phyloP scores from a whole-genome alignment of 2,797 vertebrate species.

The Crax fasciolata region DNA sequence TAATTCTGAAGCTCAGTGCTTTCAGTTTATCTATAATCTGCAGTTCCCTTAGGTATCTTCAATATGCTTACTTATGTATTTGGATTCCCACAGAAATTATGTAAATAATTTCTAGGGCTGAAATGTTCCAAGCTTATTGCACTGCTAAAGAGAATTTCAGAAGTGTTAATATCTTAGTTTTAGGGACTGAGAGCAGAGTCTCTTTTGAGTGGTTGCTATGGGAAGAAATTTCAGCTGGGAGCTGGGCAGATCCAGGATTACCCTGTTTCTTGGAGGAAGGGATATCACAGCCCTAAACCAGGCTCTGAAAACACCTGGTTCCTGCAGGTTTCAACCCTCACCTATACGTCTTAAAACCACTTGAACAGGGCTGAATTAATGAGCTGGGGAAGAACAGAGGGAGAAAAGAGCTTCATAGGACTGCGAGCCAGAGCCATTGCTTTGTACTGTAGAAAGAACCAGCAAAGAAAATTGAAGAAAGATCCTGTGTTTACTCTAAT shows the following conservation, averaged over 20 bases:
- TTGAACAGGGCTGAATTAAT: not conserved
- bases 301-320: not conserved
- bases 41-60: not conserved
- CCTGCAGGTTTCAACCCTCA: not conserved
- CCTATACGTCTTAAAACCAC: not conserved
- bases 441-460: not conserved
- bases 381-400: not conserved
- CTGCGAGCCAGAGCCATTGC: not conserved
- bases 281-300: not conserved
- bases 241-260: not conserved
- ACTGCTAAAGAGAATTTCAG: slow-evolving; percentile 10
- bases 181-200: not conserved
- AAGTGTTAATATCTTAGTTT: slow-evolving; percentile 13
- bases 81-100: slow-evolving; percentile 23
- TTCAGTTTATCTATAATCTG: not conserved
- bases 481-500: not conserved
- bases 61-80: not conserved
- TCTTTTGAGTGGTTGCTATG: not conserved
- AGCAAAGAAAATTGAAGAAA: not conserved
- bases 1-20: not conserved
- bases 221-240: not conserved
- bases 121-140: not conserved
- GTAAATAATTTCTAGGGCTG: slow-evolving; percentile 25
- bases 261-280: not conserved
- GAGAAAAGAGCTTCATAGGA: not conserved